Evolutionary conservation across 2,797 vertebrate species (phyloP).

Genomic region (Gila robusta): DNA sequence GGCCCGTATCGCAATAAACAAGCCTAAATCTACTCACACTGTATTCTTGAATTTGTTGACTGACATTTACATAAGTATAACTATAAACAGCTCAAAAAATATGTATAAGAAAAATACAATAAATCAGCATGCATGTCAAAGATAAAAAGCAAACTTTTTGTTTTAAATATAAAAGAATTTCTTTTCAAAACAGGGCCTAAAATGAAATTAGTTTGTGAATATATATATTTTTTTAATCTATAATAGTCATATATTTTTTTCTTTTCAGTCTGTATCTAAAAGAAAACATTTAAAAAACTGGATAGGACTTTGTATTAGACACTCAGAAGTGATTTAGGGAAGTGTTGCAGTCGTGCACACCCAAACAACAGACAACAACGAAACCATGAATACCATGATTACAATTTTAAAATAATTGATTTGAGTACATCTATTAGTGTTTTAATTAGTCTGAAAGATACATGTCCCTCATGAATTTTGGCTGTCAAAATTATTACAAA

Average conservation of each 20-base stretch:
- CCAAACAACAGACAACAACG: constrained; percentile 33
- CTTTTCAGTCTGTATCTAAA: constrained; percentile 55
- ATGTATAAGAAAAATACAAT: constrained; percentile 81
- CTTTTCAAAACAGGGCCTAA: constrained; percentile 60
- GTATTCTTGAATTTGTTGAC: constrained; percentile 73
- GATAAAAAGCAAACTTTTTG: constrained; percentile 80
- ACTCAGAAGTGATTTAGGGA: constrained; percentile 8
- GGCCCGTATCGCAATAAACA: constrained; percentile 81
- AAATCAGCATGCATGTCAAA: constrained; percentile 86
- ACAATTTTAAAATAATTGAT: constrained; percentile 26
- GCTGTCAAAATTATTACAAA: neutral
- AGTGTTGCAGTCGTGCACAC: constrained; percentile 33
- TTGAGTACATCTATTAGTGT: constrained; percentile 48
- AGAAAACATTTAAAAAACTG: constrained; percentile 53
- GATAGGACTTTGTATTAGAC: constrained; percentile 46
- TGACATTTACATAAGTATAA: constrained; percentile 85
- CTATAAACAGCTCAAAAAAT: constrained; percentile 84
- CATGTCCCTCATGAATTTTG: constrained; percentile 38
- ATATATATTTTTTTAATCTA: constrained; percentile 58
- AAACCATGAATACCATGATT: constrained; percentile 8
- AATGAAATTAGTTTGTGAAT: constrained; percentile 59
- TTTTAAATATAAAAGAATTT: constrained; percentile 78
- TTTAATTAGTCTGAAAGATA: constrained; percentile 48
- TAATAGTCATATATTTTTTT: constrained; percentile 60
- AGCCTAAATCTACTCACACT: constrained; percentile 84